Conservation (phyloP, 2,888 invertebrate species). For the Mimas tiliae region DNA sequence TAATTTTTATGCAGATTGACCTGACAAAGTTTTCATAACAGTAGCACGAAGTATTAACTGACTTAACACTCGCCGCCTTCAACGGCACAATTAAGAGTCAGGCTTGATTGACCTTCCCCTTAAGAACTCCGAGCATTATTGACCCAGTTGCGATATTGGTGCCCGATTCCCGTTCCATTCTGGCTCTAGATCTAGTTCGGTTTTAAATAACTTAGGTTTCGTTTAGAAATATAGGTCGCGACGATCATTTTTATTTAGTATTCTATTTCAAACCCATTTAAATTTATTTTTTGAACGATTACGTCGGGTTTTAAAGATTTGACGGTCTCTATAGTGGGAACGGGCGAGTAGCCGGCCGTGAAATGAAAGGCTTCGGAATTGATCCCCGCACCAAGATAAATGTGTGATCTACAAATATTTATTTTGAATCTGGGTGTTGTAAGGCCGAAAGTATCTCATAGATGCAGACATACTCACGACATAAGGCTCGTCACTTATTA, state of each 20-base stretch:
- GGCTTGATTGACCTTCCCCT: slow-evolving; percentile 53
- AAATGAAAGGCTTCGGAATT: too few species aligned
- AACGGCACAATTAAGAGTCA: slow-evolving; percentile 52
- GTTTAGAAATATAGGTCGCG: slow-evolving; percentile 26
- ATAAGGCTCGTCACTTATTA: too few species aligned
- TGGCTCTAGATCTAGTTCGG: slow-evolving; percentile 36
- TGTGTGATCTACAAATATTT: too few species aligned
- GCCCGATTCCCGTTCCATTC: slow-evolving; percentile 39
- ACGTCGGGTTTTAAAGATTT: background rate
- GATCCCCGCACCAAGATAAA: too few species aligned
- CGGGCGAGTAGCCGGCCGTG: too few species aligned
- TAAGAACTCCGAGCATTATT: slow-evolving; percentile 50
- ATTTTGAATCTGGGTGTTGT: too few species aligned
- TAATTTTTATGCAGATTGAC: slow-evolving; percentile 60
- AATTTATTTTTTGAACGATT: background rate
- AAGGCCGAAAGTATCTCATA: too few species aligned
- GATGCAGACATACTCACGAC: too few species aligned
- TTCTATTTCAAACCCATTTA: background rate
- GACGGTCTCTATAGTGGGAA: too few species aligned
- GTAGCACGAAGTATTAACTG: slow-evolving; percentile 50
- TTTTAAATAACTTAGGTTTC: slow-evolving; percentile 27
- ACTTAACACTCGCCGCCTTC: slow-evolving; percentile 48
- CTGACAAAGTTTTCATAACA: slow-evolving; percentile 57
- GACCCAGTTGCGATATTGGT: slow-evolving; percentile 49
- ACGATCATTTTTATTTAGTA: slow-evolving; percentile 11